Conservation (phyloP, 1,140 invertebrate species). For the Platorchestia sp. region DNA sequence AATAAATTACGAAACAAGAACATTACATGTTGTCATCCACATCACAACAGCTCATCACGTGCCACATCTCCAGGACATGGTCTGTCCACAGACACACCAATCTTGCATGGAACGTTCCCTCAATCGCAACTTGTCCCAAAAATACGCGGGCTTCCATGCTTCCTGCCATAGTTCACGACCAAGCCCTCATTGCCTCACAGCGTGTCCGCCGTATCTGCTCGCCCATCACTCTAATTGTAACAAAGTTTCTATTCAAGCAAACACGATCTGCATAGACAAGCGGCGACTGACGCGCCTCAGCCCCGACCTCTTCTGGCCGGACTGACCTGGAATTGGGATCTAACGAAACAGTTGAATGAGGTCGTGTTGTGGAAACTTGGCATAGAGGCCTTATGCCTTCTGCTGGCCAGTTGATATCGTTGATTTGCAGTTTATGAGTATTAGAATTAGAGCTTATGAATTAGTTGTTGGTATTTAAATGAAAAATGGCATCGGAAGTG, state of each 20-base stretch:
- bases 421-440: neutral
- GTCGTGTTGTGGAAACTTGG: neutral
- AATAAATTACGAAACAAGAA: too few species aligned
- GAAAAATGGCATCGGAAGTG: neutral
- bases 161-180: neutral
- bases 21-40: too few species aligned
- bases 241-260: constrained; percentile 53
- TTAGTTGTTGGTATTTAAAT: neutral
- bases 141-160: neutral
- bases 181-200: neutral
- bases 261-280: constrained; percentile 53
- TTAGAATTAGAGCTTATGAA: neutral
- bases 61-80: neutral
- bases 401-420: neutral
- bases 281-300: neutral
- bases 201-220: constrained; percentile 27
- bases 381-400: neutral
- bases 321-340: neutral
- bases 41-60: neutral
- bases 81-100: neutral
- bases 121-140: neutral
- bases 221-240: constrained; percentile 43
- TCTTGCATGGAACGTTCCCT: neutral
- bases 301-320: neutral
- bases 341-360: neutral